These are phyloP conservation scores for Thera obeliscata DNA, from an alignment of 2,888 invertebrate genomes.

Conservation along the genomic window DNA sequence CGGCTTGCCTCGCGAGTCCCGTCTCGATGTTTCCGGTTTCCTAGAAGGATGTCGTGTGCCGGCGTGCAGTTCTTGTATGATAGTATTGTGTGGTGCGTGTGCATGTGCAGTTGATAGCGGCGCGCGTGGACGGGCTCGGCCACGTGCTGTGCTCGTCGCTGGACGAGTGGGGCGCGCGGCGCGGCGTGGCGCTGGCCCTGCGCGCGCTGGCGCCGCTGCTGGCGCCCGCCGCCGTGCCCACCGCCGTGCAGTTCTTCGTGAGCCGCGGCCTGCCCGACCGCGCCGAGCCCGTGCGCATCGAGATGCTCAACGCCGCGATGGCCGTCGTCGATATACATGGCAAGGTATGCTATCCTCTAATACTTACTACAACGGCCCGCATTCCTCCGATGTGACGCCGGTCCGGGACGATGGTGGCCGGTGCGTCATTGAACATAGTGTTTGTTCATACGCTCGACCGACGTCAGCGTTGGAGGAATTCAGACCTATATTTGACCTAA, in stretches of 20 bases:
- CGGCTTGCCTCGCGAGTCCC: no score
- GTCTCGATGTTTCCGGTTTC: no score
- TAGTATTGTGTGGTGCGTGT: no score
- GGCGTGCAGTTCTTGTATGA: no score
- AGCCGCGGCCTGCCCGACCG: slow-evolving; percentile 94
- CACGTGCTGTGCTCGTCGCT: slow-evolving; percentile 92
- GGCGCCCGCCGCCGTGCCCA: slow-evolving; percentile 87
- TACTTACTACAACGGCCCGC: no score
- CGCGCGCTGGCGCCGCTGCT: slow-evolving; percentile 90
- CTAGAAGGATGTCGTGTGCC: no score
- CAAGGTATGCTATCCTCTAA: slow-evolving; percentile 81
- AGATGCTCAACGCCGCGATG: slow-evolving; percentile 97
- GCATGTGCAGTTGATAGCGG: slow-evolving; percentile 87
- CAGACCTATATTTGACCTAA: no score
- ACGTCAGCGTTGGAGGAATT: no score
- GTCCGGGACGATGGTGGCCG: no score
- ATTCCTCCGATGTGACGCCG: no score
- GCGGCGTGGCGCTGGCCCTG: slow-evolving; percentile 94
- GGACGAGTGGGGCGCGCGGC: slow-evolving; percentile 95
- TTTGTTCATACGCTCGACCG: no score
- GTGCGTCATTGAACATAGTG: no score
- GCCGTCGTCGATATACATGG: slow-evolving; percentile 96
- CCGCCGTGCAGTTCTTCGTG: slow-evolving; percentile 92
- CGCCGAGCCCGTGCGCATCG: slow-evolving; percentile 90
- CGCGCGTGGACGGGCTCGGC: slow-evolving; percentile 95